Evolutionary conservation across 2,888 invertebrate species (phyloP).

Genomic region (Sylvicola fuscatus): DNA sequence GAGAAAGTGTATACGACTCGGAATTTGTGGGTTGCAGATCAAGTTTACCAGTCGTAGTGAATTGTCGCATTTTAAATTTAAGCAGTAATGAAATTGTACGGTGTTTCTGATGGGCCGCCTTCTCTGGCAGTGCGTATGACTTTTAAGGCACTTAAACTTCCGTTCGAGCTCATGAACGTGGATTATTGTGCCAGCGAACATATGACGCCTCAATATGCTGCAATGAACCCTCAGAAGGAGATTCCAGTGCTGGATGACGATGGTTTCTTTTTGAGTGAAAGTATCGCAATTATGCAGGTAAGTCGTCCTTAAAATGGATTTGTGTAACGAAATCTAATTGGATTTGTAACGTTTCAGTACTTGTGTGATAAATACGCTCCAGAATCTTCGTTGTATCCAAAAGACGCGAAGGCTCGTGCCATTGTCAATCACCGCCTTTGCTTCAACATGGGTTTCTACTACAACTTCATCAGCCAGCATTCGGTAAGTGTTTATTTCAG

Average conservation of each 20-base stretch:
- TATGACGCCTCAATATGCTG: conserved; percentile 39
- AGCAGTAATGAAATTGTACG: conserved; percentile 39
- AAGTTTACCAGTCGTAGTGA: too few species aligned
- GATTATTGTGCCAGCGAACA: conserved; percentile 54
- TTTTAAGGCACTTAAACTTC: conserved; percentile 38
- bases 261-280: conserved; percentile 59
- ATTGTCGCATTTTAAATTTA: neutral
- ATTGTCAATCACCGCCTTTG: conserved; percentile 58
- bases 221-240: conserved; percentile 54
- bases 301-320: neutral
- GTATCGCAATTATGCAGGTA: conserved; percentile 33
- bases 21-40: too few species aligned
- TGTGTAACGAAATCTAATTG: neutral
- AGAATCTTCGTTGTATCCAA: conserved; percentile 45
- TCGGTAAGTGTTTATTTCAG: conserved; percentile 30
- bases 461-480: conserved; percentile 43
- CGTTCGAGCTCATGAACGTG: conserved; percentile 42
- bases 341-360: conserved; percentile 30
- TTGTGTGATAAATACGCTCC: conserved; percentile 54
- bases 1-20: too few species aligned
- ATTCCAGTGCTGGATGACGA: conserved; percentile 61
- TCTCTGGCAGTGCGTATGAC: conserved; percentile 51
- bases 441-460: conserved; percentile 58
- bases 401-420: conserved; percentile 44
- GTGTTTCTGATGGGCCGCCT: conserved; percentile 58